These are phyloP conservation scores for Prunella fulvescens DNA, from an alignment of 2,113 vertebrate genomes.

Conservation along the genomic window DNA sequence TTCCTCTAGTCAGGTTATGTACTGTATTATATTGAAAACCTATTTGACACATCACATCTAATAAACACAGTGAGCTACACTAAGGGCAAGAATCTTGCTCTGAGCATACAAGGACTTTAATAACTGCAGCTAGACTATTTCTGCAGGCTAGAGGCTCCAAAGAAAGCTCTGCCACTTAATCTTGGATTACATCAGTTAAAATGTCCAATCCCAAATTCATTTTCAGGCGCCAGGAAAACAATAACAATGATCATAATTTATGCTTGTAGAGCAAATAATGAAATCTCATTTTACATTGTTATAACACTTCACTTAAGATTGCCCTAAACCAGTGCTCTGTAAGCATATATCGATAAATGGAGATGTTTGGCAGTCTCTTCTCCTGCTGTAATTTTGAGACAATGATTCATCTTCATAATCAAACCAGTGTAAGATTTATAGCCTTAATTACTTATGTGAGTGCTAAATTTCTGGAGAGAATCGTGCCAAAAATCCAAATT, in stretches of 20 bases:
- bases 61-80: background rate
- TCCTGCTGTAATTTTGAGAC: slow-evolving; percentile 27
- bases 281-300: slow-evolving; percentile 31
- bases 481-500: slow-evolving; percentile 27
- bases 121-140: slow-evolving; percentile 32
- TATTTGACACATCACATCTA: background rate
- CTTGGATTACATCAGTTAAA: slow-evolving; percentile 54
- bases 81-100: background rate
- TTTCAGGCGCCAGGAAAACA: slow-evolving; percentile 47
- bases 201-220: slow-evolving; percentile 47
- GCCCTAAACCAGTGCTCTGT: background rate
- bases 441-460: slow-evolving; percentile 36
- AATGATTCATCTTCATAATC: slow-evolving; percentile 35
- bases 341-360: slow-evolving; percentile 26
- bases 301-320: background rate
- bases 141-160: slow-evolving; percentile 23
- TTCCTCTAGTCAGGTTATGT: background rate
- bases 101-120: background rate
- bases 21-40: background rate
- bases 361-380: slow-evolving; percentile 12
- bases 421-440: slow-evolving; percentile 52
- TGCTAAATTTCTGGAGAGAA: slow-evolving; percentile 30
- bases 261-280: slow-evolving; percentile 18
- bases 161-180: slow-evolving; percentile 22
- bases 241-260: slow-evolving; percentile 29